phyloP scores from a whole-genome alignment of 2,888 invertebrate genomes.

The Eupithecia exiguata region DNA sequence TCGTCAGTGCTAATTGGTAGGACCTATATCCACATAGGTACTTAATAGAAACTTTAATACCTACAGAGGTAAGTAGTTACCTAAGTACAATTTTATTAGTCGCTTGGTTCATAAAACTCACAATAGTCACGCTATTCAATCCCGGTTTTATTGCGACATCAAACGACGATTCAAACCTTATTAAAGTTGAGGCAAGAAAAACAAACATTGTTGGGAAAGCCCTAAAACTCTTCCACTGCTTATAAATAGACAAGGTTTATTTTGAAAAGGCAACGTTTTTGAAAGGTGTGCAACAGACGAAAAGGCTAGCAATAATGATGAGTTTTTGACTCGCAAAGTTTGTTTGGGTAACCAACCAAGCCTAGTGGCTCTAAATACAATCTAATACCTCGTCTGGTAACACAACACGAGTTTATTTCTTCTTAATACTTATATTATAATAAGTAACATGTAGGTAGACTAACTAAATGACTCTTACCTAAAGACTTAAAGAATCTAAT shows the following conservation, averaged over 20 bases:
- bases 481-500: neutral
- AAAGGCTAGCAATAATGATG: neutral
- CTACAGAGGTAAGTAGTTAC: neutral
- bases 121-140: neutral
- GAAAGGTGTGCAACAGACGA: neutral
- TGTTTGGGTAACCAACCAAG: too few relatives aligned
- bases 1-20: neutral
- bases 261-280: neutral
- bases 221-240: neutral
- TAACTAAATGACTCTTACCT: neutral
- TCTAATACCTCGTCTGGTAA: too few relatives aligned
- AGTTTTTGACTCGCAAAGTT: too few relatives aligned
- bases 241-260: neutral
- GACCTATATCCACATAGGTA: neutral
- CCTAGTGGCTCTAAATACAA: too few relatives aligned
- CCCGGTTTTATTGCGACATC: conserved; percentile 1
- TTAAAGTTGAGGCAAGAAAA: neutral
- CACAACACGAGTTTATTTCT: too few relatives aligned
- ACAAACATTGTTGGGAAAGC: neutral
- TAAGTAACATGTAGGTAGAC: neutral
- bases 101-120: neutral
- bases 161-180: neutral
- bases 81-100: neutral
- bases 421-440: too few relatives aligned
- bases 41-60: neutral